phyloP scores from a whole-genome alignment of 2,797 vertebrate species.

The Perodicticus potto region DNA sequence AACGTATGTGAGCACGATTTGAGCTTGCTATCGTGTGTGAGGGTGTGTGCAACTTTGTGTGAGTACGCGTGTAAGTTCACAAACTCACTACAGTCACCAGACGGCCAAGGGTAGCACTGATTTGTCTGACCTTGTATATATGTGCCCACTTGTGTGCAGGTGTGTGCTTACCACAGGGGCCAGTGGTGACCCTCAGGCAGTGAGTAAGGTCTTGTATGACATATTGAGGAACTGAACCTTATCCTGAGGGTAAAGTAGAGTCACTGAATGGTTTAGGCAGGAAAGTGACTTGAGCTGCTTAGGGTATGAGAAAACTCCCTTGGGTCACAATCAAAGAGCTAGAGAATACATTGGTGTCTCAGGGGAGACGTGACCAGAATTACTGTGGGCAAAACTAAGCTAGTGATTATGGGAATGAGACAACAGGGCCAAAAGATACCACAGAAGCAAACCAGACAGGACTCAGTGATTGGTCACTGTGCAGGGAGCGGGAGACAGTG shows the following conservation, averaged over 20 bases:
- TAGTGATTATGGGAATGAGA: neutral
- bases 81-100: too few species aligned
- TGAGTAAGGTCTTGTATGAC: too few species aligned
- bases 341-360: neutral
- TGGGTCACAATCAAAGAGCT: neutral
- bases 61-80: too few species aligned
- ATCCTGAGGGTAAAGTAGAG: neutral
- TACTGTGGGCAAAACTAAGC: neutral
- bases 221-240: neutral
- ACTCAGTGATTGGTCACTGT: neutral
- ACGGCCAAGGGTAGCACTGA: too few species aligned
- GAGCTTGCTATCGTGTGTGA: too few species aligned
- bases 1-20: neutral
- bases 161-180: neutral
- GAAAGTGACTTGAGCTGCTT: neutral
- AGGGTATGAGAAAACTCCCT: neutral
- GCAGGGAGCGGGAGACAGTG: rapidly evolving
- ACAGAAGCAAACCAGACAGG: neutral
- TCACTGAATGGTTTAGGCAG: neutral
- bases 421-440: neutral
- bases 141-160: neutral
- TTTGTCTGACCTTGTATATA: too few species aligned
- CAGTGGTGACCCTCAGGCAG: neutral
- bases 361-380: neutral
- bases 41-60: neutral